Evolutionary conservation across 1,140 invertebrate species (phyloP).

Genomic region (Muscidifurax raptorellus): DNA sequence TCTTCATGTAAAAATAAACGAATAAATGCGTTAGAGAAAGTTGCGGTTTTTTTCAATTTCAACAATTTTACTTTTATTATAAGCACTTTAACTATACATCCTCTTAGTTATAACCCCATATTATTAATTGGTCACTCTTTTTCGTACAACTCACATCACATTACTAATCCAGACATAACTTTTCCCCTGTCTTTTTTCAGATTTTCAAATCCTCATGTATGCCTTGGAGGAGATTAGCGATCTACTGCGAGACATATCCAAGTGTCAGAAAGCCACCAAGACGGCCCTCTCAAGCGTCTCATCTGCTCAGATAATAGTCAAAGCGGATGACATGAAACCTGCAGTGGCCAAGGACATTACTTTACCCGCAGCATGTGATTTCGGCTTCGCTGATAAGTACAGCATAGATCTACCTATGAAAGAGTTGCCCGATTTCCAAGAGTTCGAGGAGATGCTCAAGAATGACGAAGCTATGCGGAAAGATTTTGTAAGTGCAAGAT

Average conservation of each 20-base stretch:
- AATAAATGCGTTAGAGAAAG: too few species aligned
- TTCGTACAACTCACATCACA: too few species aligned
- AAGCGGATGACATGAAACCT: background rate
- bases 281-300: background rate
- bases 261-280: background rate
- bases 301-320: background rate
- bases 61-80: too few species aligned
- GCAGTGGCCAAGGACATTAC: background rate
- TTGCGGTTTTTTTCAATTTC: too few species aligned
- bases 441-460: background rate
- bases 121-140: too few species aligned
- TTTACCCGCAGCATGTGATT: background rate
- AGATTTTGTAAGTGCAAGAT: slow-evolving; percentile 20
- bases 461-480: background rate
- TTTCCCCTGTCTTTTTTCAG: background rate
- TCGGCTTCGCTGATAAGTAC: slow-evolving; percentile 18
- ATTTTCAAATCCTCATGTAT: background rate
- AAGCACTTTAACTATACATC: too few species aligned
- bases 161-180: too few species aligned
- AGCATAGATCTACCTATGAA: slow-evolving; percentile 18
- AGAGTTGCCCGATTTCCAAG: background rate
- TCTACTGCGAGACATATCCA: background rate
- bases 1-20: too few species aligned
- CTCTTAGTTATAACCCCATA: too few species aligned
- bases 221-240: slow-evolving; percentile 15